phyloP scores from a whole-genome alignment of 2,113 vertebrate species.

The Pluvianellus socialis region DNA sequence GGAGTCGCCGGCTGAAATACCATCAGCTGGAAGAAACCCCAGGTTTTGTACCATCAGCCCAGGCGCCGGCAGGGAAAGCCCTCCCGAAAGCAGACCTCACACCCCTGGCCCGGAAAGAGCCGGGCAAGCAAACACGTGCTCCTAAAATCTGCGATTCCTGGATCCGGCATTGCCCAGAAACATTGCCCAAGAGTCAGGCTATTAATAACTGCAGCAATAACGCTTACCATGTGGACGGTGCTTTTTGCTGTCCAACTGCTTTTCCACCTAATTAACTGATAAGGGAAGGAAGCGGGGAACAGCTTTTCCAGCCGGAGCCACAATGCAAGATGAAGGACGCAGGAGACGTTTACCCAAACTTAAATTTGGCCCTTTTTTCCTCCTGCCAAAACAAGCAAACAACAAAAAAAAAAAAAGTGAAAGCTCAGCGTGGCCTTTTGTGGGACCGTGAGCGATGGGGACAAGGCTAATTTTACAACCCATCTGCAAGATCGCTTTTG shows the following conservation, averaged over 20 bases:
- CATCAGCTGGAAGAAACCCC: neutral
- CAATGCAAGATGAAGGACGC: neutral
- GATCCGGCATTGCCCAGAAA: neutral
- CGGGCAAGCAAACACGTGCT: rapidly evolving
- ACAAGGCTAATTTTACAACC: neutral
- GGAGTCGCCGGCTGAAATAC: rapidly evolving
- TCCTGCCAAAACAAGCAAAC: conserved; percentile 39
- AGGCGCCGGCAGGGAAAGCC: too few species aligned
- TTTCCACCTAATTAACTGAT: neutral
- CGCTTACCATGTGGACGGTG: rapidly evolving
- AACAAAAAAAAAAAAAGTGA: conserved; percentile 1
- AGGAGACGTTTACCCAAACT: neutral
- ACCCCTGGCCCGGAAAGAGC: neutral
- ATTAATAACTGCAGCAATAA: neutral
- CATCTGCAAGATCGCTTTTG: neutral
- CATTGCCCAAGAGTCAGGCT: neutral
- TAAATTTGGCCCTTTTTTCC: neutral
- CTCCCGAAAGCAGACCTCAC: neutral
- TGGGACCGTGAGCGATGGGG: neutral
- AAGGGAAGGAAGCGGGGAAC: neutral
- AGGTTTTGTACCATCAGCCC: neutral
- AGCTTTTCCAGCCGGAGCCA: neutral
- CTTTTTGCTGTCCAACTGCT: neutral
- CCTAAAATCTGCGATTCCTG: rapidly evolving
- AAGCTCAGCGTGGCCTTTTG: neutral